Evolutionary conservation across 2,113 vertebrate species (phyloP).

Genomic region (Pitta sordida): DNA sequence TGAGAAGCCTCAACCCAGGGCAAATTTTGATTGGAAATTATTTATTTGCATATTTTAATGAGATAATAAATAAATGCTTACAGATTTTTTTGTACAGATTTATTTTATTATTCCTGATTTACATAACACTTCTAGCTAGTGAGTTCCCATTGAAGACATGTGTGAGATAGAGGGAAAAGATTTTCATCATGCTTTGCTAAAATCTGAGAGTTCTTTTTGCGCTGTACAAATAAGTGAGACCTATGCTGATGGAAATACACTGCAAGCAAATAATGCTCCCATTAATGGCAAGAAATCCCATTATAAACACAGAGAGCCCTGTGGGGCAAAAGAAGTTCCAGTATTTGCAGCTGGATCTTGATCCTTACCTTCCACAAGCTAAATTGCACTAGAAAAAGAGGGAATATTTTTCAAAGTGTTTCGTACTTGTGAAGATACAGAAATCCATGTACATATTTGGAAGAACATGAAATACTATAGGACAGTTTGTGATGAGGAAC

Average conservation of each 20-base stretch:
- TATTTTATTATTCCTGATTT: not conserved
- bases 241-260: not conserved
- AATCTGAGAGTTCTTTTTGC: not conserved
- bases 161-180: not conserved
- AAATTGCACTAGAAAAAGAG: not conserved
- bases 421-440: not conserved
- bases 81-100: not conserved
- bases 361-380: not conserved
- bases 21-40: not conserved
- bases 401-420: not conserved
- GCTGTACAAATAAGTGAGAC: not conserved
- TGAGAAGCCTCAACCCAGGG: not conserved
- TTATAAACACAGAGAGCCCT: not conserved
- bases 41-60: not conserved
- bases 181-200: not conserved
- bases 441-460: not conserved
- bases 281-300: not conserved
- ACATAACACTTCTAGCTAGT: not conserved
- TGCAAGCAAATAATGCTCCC: not conserved
- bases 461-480: not conserved
- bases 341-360: not conserved
- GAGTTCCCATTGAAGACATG: not conserved
- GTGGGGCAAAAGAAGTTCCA: not conserved
- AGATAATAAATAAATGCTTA: not conserved
- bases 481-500: not conserved